These are phyloP conservation scores for Polymixis flavicincta DNA, from an alignment of 2,888 invertebrate genomes.

Conservation along the genomic window DNA sequence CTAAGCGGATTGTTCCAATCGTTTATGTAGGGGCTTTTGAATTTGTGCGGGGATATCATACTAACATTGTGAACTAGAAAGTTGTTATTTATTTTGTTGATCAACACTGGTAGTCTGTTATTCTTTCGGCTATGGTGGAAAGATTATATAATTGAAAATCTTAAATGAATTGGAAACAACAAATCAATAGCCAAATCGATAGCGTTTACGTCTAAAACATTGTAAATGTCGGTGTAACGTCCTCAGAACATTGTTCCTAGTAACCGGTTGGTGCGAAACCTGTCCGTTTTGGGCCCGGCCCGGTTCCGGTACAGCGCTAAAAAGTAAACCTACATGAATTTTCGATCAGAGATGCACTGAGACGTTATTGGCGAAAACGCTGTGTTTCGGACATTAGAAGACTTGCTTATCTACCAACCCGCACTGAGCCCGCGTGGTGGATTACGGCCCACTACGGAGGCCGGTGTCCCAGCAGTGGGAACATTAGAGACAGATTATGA, in stretches of 20 bases:
- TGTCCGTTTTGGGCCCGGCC: slow-evolving; percentile 64
- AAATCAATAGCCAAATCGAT: slow-evolving; percentile 22
- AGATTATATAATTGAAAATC: background rate
- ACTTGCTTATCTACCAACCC: background rate
- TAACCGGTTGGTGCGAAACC: slow-evolving; percentile 73
- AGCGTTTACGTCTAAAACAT: slow-evolving; percentile 23
- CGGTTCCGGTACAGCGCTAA: slow-evolving; percentile 62
- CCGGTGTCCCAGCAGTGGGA: too few species aligned
- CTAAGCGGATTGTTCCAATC: slow-evolving; percentile 70
- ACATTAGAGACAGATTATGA: too few species aligned
- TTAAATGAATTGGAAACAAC: slow-evolving; percentile 6
- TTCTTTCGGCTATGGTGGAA: background rate
- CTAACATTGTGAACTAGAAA: slow-evolving; percentile 17
- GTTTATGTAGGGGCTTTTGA: slow-evolving; percentile 32
- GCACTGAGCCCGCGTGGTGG: too few species aligned
- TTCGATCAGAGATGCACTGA: slow-evolving; percentile 30
- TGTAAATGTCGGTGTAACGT: slow-evolving; percentile 55
- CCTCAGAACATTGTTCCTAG: slow-evolving; percentile 71
- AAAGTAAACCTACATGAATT: slow-evolving; percentile 41
- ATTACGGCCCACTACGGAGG: too few species aligned
- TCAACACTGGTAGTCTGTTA: background rate
- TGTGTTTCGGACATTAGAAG: background rate
- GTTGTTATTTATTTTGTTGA: slow-evolving; percentile 3
- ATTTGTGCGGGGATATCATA: slow-evolving; percentile 25
- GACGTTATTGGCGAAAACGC: slow-evolving; percentile 5